Evolutionary conservation across 2,797 vertebrate species (phyloP), one percentile per base, ranked within the genome.

Genomic region (Smutsia temminckii): DNA sequence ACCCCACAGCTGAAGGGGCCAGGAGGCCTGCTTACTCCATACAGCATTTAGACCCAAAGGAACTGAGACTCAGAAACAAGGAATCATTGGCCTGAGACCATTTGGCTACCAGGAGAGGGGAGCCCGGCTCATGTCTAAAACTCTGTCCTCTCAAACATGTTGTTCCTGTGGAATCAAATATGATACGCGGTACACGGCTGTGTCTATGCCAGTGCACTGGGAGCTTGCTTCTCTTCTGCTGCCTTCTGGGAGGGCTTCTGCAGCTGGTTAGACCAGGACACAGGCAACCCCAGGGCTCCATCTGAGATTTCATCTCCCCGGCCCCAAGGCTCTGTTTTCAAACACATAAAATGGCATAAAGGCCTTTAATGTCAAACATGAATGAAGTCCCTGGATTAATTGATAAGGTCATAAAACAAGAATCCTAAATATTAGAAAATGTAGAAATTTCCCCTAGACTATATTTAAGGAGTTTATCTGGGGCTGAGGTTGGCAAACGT

Each of bases 351-450:
- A 74, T 84, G 14, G 1, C 32, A 49, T 34, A 53, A 88, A 75
- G 21, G 2, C 34, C 34, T 84, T 88, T 93, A 53, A 53, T 74
- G 51, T 55, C 23, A 68, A 61, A 34, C 9, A 74, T 61, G 66
- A 91, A 59, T 42, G 74, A 79, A 78, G 10, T 34, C 84, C 1
- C 14, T 64, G 1, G 63, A 57, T 72, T 78, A 93, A 88, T 63
- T 55, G 66, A 88, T 40, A 89, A 74, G 27, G 21, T 95, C 66
- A 42, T 64, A 63, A 42, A 81, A 66, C 32, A 55, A 63, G 61
- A 85, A 85, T 72, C 66, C 79, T 66, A 84, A n/a, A 53, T 40
- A 20, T 79, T 34, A 89, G 46, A 75, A 27, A 81, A 57, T 46
- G 34, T 78, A 23, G 69, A 81, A 25, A 63, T 69, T 72, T n/a